A percentile compares a stretch with the other conserved stretches of the same genome.
phyloP scores from a whole-genome alignment of 2,888 invertebrate genomes.

The Phyto melanocephala region DNA sequence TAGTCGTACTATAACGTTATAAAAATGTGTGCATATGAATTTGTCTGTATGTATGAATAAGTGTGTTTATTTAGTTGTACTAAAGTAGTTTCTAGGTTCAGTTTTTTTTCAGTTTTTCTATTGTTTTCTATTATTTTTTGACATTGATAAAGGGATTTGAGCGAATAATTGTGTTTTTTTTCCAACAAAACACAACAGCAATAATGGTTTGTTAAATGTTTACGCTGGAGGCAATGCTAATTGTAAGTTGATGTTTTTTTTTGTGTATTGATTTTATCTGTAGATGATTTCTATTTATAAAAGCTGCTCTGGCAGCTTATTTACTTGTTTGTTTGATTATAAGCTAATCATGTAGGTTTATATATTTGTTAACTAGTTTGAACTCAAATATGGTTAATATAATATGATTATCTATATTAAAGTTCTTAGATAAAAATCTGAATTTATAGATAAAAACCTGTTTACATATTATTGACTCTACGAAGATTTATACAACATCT shows the following conservation, averaged over 20 bases:
- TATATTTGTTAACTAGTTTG: no score
- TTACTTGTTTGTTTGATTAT: no score
- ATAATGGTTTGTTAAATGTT: slow-evolving; percentile 23
- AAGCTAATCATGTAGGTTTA: no score
- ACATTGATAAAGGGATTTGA: slow-evolving; percentile 25
- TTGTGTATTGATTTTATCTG: background rate
- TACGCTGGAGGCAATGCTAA: slow-evolving; percentile 5
- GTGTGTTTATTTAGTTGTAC: background rate
- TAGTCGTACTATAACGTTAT: background rate
- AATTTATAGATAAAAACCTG: no score
- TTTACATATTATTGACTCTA: no score
- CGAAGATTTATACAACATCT: no score
- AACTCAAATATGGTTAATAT: no score
- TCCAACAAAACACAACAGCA: background rate
- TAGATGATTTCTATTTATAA: no score
- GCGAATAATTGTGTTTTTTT: slow-evolving; percentile 4
- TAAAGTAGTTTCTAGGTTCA: background rate
- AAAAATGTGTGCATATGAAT: background rate
- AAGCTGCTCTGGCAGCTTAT: no score
- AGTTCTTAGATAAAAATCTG: no score
- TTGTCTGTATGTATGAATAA: background rate
- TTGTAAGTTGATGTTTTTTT: background rate
- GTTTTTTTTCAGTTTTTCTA: background rate
- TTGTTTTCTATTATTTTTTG: slow-evolving; percentile 11
- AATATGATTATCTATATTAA: no score